phyloP scores from a whole-genome alignment of 2,888 invertebrate genomes.

The Sisyra nigra region DNA sequence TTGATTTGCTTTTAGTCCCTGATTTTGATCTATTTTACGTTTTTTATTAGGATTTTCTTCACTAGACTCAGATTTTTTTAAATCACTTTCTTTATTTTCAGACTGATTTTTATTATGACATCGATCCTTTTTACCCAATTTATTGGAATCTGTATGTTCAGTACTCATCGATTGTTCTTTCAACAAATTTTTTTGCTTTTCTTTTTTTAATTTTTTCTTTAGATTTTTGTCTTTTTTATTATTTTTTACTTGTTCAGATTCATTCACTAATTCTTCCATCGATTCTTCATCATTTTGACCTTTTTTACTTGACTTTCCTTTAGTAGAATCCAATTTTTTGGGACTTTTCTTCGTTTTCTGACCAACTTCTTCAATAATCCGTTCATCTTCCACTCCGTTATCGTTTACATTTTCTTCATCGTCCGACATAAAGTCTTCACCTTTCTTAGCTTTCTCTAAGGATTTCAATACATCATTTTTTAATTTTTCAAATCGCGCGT shows the following conservation, averaged over 20 bases:
- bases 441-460: neutral
- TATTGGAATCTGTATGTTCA: conserved; percentile 6
- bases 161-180: no score
- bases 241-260: conserved; percentile 18
- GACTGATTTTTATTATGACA: conserved; percentile 4
- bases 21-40: conserved; percentile 8
- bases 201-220: conserved; percentile 11
- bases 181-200: no score
- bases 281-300: neutral
- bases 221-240: conserved; percentile 12
- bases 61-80: conserved; percentile 21
- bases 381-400: neutral
- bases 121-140: conserved; percentile 7
- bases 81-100: conserved; percentile 13
- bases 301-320: conserved; percentile 4
- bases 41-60: conserved; percentile 9
- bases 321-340: no score
- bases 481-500: neutral
- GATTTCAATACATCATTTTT: neutral
- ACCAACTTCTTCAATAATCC: conserved; percentile 5
- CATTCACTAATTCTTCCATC: conserved; percentile 9
- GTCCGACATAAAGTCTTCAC: neutral
- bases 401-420: neutral
- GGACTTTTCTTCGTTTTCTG: neutral
- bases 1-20: conserved; percentile 4